Evolutionary conservation across 1,140 invertebrate genomes (phyloP).

Genomic region (Adelges cooleyi): DNA sequence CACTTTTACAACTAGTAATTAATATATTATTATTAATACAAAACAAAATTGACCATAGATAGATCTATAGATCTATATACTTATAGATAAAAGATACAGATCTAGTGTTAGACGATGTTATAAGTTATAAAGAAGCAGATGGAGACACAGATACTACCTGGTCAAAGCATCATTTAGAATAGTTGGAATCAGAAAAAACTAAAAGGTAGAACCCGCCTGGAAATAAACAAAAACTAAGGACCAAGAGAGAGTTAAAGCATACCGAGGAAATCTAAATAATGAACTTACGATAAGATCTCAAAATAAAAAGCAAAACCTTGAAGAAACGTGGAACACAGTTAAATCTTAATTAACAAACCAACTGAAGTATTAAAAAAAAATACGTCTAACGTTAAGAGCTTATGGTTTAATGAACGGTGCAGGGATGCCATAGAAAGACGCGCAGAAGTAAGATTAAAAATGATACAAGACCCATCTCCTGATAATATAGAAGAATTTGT

Average conservation of each 20-base stretch:
- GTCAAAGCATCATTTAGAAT: conserved; percentile 22
- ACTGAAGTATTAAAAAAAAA: conserved; percentile 12
- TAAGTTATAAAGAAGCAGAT: conserved; percentile 28
- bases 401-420: not conserved
- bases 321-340: conserved; percentile 2
- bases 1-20: no score
- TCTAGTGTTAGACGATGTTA: conserved; percentile 25
- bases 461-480: not conserved
- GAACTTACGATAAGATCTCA: not conserved
- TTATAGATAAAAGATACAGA: conserved; percentile 30
- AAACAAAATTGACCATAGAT: no score
- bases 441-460: not conserved
- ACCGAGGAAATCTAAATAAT: not conserved
- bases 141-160: conserved; percentile 29
- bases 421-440: not conserved
- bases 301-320: not conserved
- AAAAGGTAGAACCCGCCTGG: not conserved
- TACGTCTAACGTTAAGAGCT: conserved; percentile 1
- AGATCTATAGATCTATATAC: no score
- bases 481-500: conserved; percentile 2
- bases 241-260: not conserved
- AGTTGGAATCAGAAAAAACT: conserved; percentile 1
- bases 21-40: no score
- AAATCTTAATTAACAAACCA: conserved; percentile 5
- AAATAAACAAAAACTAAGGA: conserved; percentile 5